Conservation (phyloP, 2,797 vertebrate genomes). For the Cossypha caffra region DNA sequence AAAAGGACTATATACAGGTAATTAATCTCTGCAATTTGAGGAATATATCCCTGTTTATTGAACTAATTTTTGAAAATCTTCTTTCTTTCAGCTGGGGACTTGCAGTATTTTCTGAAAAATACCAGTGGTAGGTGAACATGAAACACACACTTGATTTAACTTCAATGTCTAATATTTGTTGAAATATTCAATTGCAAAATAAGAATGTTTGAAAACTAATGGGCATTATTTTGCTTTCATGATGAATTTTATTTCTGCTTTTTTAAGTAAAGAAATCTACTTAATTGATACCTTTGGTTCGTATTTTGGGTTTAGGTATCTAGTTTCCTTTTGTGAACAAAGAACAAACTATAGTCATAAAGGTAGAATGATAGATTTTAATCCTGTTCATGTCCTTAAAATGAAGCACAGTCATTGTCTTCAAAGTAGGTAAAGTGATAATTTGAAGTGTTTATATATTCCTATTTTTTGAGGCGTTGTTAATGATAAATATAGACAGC, state of each 20-base stretch:
- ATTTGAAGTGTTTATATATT: not conserved
- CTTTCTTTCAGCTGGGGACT: slow-evolving; percentile 88
- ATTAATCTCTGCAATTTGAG: not conserved
- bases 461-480: not conserved
- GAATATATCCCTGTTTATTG: not conserved
- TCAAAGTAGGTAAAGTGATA: not conserved
- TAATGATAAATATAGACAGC: not conserved
- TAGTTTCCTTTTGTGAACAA: not conserved
- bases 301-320: not conserved
- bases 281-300: not conserved
- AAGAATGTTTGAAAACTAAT: not conserved
- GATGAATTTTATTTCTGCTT: not conserved
- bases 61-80: not conserved
- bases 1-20: not conserved
- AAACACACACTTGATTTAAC: not conserved
- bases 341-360: not conserved
- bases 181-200: not conserved
- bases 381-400: not conserved
- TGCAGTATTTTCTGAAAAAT: slow-evolving; percentile 89
- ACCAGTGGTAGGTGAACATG: slow-evolving; percentile 88
- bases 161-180: not conserved
- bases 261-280: not conserved
- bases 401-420: not conserved
- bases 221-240: not conserved
- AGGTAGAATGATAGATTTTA: not conserved